Percentiles rank a stretch among this genome's conserved stretches.
phyloP scores from a whole-genome alignment of 2,888 invertebrate genomes.

The Apamea crenata region DNA sequence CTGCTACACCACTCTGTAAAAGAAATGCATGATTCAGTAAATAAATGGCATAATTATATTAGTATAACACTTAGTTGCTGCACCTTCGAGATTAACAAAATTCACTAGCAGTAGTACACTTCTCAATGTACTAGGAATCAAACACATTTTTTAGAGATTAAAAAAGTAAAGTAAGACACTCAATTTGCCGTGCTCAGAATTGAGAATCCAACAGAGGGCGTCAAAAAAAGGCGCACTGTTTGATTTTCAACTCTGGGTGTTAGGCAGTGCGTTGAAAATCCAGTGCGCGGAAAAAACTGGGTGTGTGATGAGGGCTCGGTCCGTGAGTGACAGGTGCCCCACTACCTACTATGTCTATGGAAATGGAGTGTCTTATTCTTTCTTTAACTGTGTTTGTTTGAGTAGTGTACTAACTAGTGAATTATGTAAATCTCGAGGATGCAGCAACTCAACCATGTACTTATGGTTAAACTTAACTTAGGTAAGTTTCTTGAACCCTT shows the following conservation, averaged over 20 bases:
- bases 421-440: neutral
- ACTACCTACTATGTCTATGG: neutral
- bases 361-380: neutral
- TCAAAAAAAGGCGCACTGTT: neutral
- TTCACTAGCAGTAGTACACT: neutral
- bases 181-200: neutral
- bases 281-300: neutral
- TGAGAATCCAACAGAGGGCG: neutral
- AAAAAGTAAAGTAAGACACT: neutral
- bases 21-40: neutral
- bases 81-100: neutral
- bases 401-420: neutral
- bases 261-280: neutral
- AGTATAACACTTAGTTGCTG: neutral
- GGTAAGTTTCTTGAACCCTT: neutral
- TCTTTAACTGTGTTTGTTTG: neutral
- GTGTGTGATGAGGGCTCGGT: neutral
- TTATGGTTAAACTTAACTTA: neutral
- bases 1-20: slow-evolving; percentile 91
- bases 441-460: neutral
- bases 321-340: neutral
- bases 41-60: neutral
- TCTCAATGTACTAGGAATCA: neutral
- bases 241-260: neutral
- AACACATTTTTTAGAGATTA: neutral